Percentiles rank a stretch among this genome's conserved stretches.
Evolutionary conservation across 2,113 vertebrate species (phyloP).

Genomic region (Crotalus tigris): DNA sequence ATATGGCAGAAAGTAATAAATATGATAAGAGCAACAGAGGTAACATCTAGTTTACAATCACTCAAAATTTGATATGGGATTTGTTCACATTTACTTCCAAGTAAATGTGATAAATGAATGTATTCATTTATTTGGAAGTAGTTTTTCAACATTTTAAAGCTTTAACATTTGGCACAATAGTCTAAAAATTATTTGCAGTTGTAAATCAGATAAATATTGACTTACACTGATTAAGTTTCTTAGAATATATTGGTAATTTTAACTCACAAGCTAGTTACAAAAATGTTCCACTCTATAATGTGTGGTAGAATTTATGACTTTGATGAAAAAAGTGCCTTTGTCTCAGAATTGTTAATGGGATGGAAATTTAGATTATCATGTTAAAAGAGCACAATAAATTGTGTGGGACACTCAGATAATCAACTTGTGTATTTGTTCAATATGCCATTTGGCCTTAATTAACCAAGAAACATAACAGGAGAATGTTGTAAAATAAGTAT

Average conservation of each 20-base stretch:
- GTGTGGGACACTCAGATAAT: neutral
- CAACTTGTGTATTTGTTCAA: neutral
- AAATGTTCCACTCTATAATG: neutral
- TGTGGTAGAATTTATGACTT: neutral
- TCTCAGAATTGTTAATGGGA: neutral
- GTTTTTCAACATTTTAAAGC: neutral
- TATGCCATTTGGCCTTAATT: neutral
- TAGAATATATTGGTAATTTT: neutral
- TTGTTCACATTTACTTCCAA: neutral
- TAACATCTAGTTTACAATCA: neutral
- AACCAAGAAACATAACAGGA: slow-evolving; percentile 33
- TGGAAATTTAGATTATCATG: neutral
- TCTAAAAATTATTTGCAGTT: neutral
- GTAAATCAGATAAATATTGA: neutral
- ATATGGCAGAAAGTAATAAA: neutral
- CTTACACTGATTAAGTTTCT: neutral
- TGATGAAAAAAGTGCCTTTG: neutral
- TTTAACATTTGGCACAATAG: neutral
- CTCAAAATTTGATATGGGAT: neutral
- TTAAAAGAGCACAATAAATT: neutral
- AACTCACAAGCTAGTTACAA: neutral
- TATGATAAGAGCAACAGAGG: neutral
- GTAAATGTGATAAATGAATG: neutral
- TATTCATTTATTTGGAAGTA: neutral
- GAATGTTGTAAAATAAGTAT: slow-evolving; percentile 33